These are phyloP conservation scores for Eristalis tenax DNA, from an alignment of 2,888 invertebrate genomes.

Conservation along the genomic window DNA sequence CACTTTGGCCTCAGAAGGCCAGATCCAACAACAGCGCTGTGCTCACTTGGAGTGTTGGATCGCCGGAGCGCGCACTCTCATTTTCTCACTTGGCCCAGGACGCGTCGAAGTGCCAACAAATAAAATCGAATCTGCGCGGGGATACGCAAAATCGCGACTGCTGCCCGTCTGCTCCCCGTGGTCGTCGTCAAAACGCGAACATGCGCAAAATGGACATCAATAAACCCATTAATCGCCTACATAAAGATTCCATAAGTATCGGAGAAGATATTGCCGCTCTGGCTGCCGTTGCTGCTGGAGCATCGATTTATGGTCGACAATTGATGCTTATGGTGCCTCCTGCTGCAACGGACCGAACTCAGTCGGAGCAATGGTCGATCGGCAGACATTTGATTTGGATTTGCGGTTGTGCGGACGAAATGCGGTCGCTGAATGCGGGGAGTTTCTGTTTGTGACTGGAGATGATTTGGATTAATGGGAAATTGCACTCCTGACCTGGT, in stretches of 20 bases:
- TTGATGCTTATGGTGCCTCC: conserved; percentile 59
- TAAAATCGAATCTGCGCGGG: conserved; percentile 64
- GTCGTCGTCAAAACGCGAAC: conserved; percentile 62
- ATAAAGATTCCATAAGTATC: conserved; percentile 70
- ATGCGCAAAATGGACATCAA: conserved; percentile 73
- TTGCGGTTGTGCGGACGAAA: conserved; percentile 11
- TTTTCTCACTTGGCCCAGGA: conserved; percentile 46
- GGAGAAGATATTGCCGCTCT: conserved; percentile 50
- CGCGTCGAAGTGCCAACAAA: conserved; percentile 68
- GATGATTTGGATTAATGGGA: conserved; percentile 58
- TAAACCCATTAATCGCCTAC: conserved; percentile 75
- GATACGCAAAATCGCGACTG: conserved; percentile 53
- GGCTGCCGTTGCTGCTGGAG: conserved; percentile 62
- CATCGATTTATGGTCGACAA: conserved; percentile 62
- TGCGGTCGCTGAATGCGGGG: conserved; percentile 22
- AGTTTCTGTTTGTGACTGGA: conserved; percentile 23
- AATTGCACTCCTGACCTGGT: conserved; percentile 62
- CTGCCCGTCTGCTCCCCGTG: not conserved
- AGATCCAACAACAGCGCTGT: conserved; percentile 20
- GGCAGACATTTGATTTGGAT: conserved; percentile 57
- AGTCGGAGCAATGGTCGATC: conserved; percentile 21
- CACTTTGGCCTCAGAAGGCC: conserved; percentile 80
- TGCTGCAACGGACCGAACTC: conserved; percentile 34
- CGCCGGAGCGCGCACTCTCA: conserved; percentile 52
- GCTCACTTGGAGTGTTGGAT: not conserved